Evolutionary conservation across 53 echinoderm and acorn worm species (phyloP).

Genomic region (Holothuria leucospilota): DNA sequence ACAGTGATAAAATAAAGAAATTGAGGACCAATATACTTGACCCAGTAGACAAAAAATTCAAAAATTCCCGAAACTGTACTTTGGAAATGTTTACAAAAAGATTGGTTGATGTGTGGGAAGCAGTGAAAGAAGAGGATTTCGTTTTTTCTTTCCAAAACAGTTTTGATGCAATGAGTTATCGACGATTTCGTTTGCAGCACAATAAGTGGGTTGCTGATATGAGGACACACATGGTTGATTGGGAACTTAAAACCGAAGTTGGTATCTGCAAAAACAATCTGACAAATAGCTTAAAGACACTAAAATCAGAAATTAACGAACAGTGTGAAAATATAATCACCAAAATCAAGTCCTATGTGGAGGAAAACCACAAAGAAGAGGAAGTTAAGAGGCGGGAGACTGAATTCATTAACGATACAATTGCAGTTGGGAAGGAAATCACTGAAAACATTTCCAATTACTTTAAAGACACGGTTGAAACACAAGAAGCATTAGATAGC

Average conservation of each 20-base stretch:
- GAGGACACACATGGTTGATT: not conserved
- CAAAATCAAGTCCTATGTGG: not conserved
- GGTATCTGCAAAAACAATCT: not conserved
- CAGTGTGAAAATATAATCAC: not conserved
- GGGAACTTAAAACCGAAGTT: conserved; percentile 17
- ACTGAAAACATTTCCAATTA: not conserved
- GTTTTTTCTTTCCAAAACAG: conserved; percentile 25
- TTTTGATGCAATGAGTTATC: conserved; percentile 3
- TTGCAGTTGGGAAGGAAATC: not conserved
- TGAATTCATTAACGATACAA: not conserved
- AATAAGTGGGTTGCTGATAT: not conserved
- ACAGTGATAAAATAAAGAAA: conserved; percentile 5
- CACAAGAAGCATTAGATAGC: not conserved
- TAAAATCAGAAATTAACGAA: not conserved
- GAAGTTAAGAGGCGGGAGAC: not conserved
- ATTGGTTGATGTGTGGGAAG: not conserved
- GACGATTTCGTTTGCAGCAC: not conserved
- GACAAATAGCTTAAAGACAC: not conserved
- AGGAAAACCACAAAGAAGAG: not conserved
- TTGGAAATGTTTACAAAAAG: not conserved
- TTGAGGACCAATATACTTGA: not conserved
- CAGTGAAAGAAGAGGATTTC: conserved; percentile 10
- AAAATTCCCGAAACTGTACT: not conserved
- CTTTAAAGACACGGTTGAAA: not conserved
- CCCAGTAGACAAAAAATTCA: too few relatives aligned